Base-by-base conservation (phyloP, 2,797 vertebrate species). In the Crenuchus spilurus region DNA sequence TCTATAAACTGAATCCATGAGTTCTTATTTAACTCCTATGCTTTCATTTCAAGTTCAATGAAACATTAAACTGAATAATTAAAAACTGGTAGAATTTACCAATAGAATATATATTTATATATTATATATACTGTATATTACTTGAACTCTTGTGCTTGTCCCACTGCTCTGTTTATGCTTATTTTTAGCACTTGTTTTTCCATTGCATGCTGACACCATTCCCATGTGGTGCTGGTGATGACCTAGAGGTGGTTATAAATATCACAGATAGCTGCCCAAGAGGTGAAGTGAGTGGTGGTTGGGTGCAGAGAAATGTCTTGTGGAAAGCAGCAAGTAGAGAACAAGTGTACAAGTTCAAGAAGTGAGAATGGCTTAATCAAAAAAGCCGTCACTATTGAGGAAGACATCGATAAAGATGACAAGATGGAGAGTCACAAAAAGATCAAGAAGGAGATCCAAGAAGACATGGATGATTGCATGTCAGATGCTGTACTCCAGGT, bases 401-500 rank as follows among this genome's bases (percentile, higher is more conserved):
- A 80, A 6, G 58, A 75, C 58, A 39, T 33, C 6, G 16, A 79
- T 1, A 68, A 79, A 6, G 16, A 79, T 1, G 70, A 79, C 4
- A n/a, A 6, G 13, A n/a, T 54, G 26, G 26, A 16, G 11, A 54
- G 5, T 14, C 26, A 30, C 4, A 54, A 31, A 11, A 73, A 73
- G 18, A 33, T 30, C 14, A 75, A 62, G n/a, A 54, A 31, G 13
- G 74, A 73, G 18, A 33, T 30, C 14, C 76, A 62, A 24, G 42
- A 35, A 2, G n/a, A 68, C 13, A n/a, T 5, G n/a, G 75, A 84
- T 74, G 87, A 87, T 44, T 11, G 58, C 3, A 63, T 84, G 22
- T 89, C 92, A 3, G 94, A 96, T 70, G 80, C 78, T 0, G 28
- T 91, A 24, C 91, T 97, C 6, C 88, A 87, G 18, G 91, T 97